Percentiles rank a stretch among this genome's conserved stretches.
phyloP scores from a whole-genome alignment of 2,888 invertebrate species.

The Sinodicranocentrus sp. region DNA sequence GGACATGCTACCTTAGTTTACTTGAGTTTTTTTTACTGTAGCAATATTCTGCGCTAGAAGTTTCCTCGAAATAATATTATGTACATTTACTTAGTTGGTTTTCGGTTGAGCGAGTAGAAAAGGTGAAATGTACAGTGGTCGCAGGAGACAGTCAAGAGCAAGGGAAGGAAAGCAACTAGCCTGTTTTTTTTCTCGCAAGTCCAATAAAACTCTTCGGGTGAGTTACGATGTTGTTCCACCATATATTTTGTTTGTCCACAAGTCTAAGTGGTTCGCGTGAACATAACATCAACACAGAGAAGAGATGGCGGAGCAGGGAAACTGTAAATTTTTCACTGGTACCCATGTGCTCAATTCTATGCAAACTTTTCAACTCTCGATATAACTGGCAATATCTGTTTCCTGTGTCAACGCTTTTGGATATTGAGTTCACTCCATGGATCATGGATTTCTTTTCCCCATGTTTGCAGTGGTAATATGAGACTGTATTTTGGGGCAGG shows the following conservation, averaged over 20 bases:
- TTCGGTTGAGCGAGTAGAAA: conserved; percentile 33
- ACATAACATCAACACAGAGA: conserved; percentile 48
- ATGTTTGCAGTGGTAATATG: too few species aligned
- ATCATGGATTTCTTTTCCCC: too few species aligned
- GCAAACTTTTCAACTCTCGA: conserved; percentile 25
- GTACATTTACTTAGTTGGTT: conserved; percentile 5
- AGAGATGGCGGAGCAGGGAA: conserved; percentile 19
- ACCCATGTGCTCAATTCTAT: conserved; percentile 47
- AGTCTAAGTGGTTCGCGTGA: conserved; percentile 58
- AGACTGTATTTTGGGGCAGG: too few species aligned
- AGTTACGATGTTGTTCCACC: conserved; percentile 60
- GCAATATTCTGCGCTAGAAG: too few species aligned
- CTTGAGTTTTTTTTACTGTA: too few species aligned
- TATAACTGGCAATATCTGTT: background rate
- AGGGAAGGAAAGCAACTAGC: conserved; percentile 18
- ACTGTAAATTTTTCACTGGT: conserved; percentile 41
- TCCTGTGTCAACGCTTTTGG: conserved; percentile 12
- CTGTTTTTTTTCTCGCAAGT: conserved; percentile 25
- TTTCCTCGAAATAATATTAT: too few species aligned
- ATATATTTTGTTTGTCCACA: conserved; percentile 63
- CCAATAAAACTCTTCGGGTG: conserved; percentile 63
- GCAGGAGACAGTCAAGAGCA: conserved; percentile 39
- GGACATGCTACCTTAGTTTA: too few species aligned
- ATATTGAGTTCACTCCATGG: background rate
- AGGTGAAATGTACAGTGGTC: conserved; percentile 52